Base-by-base conservation (phyloP, 2,113 vertebrate genomes). In the Menura novaehollandiae region DNA sequence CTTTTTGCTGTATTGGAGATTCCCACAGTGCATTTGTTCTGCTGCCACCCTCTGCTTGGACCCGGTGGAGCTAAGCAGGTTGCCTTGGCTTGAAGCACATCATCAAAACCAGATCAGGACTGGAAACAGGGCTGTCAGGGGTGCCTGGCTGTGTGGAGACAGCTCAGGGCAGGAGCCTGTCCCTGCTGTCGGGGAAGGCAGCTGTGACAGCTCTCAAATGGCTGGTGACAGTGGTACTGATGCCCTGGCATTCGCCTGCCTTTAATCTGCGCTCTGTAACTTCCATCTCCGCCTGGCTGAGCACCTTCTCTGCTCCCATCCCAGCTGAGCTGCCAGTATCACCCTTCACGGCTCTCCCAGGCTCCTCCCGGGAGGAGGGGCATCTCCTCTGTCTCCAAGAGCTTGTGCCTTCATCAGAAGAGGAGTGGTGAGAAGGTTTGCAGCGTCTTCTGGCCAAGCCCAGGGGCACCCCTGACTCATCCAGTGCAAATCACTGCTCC, bases 111-210 rank as follows among this genome's bases (percentile, higher is more conserved):
- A 71, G 33, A 41, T 69, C 22, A 85, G 62, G 13, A 41, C 84
- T 84, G 76, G 17, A 63, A 58, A 27, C 1, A 15, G 82, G 43
- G 53, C 66, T 96, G 73, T 89, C 58, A 81, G 43, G 75, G 44
- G 35, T 3, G 20, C 43, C 26, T 66, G 82, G 59, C 84, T 81
- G 73, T 67, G 59, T 82, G 55, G 64, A 93, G 83, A 75, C 91
- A 82, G 96, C 96, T 97, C 79, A 85, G 98, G 97, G 98, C 98
- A 88, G 69, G 95, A 78, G n/a, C 83, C 76, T 13, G 3, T 87
- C 63, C 60, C 58, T 93, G 47, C 74, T 88, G 41, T 14, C 32
- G 1, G 64, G 10, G 10, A 59, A 66, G 66, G 82, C 58, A 90
- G 71, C 67, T 0, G 15, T 88, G 84, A 85, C 89, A 94, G 60